A percentile compares a stretch with the other conserved stretches of the same genome.
Evolutionary conservation across 2,797 vertebrate genomes (phyloP).

Genomic region (Urocyon cinereoargenteus): DNA sequence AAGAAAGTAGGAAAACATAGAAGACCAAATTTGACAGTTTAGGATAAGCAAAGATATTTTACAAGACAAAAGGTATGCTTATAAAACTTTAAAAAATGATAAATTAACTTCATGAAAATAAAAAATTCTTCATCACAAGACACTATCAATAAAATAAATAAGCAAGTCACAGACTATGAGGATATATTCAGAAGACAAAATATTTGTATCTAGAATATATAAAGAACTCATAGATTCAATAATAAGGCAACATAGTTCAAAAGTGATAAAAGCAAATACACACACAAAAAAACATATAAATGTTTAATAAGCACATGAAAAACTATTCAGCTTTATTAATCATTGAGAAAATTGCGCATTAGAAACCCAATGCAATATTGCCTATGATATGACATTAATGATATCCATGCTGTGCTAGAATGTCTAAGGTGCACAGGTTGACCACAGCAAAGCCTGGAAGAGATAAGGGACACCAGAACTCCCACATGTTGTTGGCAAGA

Average conservation of each 20-base stretch:
- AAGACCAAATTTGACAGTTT: background rate
- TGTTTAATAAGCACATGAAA: background rate
- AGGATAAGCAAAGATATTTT: background rate
- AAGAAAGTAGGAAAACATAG: background rate
- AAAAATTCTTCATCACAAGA: background rate
- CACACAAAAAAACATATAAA: background rate
- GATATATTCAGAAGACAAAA: background rate
- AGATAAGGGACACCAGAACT: accelerated
- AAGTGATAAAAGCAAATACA: background rate
- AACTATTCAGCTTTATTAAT: background rate
- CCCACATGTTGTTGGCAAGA: accelerated
- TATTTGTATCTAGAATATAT: background rate
- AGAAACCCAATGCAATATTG: background rate
- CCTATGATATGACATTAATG: background rate
- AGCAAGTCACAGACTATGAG: background rate
- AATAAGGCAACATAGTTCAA: background rate
- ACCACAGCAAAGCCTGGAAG: background rate
- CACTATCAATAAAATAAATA: background rate
- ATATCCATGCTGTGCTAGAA: accelerated
- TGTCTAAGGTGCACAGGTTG: background rate
- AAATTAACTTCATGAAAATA: background rate
- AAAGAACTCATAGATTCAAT: background rate
- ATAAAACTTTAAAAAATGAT: background rate
- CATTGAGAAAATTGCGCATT: background rate
- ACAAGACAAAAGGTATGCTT: background rate